Conservation (phyloP, 2,888 invertebrate species). For the Seira musarum region DNA sequence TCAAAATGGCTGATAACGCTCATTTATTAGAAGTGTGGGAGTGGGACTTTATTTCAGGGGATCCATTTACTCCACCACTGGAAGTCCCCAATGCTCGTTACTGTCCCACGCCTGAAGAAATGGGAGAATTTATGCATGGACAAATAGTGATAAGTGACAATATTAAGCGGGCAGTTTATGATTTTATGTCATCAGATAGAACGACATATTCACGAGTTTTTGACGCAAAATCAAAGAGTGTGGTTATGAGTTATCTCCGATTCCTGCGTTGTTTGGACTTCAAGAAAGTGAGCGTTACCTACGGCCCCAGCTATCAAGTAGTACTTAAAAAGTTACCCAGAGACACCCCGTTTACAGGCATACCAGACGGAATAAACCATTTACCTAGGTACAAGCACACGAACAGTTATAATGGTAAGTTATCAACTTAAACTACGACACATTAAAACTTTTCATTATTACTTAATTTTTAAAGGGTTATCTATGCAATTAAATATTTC, state of each 20-base stretch:
- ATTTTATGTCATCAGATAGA: constrained; percentile 19
- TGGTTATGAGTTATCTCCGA: neutral
- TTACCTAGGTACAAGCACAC: no score
- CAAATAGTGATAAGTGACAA: no score
- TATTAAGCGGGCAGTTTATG: neutral
- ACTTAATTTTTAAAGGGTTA: no score
- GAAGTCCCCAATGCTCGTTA: neutral
- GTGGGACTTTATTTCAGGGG: constrained; percentile 11
- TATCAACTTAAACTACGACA: neutral
- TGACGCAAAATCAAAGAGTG: neutral
- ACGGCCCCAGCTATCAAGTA: neutral
- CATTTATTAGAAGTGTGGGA: constrained; percentile 23
- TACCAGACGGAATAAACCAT: constrained; percentile 12
- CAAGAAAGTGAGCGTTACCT: constrained; percentile 22
- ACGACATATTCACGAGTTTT: neutral
- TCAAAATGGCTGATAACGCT: no score
- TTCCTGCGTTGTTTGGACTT: neutral
- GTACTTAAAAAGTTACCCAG: neutral
- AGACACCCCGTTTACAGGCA: constrained; percentile 17
- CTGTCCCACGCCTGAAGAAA: constrained; percentile 20
- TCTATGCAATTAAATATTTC: no score
- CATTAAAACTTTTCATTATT: no score
- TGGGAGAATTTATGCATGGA: neutral
- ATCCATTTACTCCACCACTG: constrained; percentile 15
- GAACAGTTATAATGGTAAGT: no score